phyloP scores from a whole-genome alignment of 2,113 vertebrate species.

The Menidia beryllina region DNA sequence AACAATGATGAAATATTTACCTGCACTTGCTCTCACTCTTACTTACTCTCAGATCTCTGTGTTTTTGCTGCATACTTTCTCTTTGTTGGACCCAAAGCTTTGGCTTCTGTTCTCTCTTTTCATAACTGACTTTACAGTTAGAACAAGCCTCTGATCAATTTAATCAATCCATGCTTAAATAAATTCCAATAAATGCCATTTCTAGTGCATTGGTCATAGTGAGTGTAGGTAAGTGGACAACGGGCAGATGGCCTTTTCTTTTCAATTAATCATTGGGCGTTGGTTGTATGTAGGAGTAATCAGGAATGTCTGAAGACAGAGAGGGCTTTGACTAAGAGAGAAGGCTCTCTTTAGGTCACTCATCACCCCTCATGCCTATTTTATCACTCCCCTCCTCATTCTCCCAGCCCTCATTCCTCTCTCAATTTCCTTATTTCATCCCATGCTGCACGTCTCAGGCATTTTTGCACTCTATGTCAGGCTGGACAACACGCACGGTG shows the following conservation, averaged over 20 bases:
- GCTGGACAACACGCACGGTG: slow-evolving; percentile 31
- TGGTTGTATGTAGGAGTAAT: slow-evolving; percentile 61
- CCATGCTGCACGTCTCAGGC: slow-evolving; percentile 11
- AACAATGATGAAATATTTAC: neutral
- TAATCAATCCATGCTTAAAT: neutral
- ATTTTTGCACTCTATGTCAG: slow-evolving; percentile 31
- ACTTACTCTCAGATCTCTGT: neutral
- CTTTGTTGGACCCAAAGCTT: neutral
- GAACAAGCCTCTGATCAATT: neutral
- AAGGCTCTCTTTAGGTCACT: slow-evolving; percentile 51
- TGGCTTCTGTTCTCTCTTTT: neutral
- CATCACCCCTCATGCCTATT: slow-evolving; percentile 23
- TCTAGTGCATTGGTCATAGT: slow-evolving; percentile 18
- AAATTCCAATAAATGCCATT: slow-evolving; percentile 7
- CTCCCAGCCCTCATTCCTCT: slow-evolving; percentile 5
- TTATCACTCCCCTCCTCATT: slow-evolving; percentile 2
- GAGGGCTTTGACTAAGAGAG: slow-evolving; percentile 55
- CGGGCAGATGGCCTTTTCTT: slow-evolving; percentile 70
- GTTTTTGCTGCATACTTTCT: neutral
- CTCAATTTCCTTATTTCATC: slow-evolving; percentile 24
- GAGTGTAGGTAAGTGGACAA: slow-evolving; percentile 51
- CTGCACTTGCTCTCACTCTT: neutral
- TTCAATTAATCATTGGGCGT: slow-evolving; percentile 9
- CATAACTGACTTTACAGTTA: neutral
- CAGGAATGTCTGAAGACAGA: slow-evolving; percentile 69